Evolutionary conservation across 2,797 vertebrate genomes (phyloP), one percentile per base, ranked within the genome.

Genomic region (Hippopotamyrus pictus): DNA sequence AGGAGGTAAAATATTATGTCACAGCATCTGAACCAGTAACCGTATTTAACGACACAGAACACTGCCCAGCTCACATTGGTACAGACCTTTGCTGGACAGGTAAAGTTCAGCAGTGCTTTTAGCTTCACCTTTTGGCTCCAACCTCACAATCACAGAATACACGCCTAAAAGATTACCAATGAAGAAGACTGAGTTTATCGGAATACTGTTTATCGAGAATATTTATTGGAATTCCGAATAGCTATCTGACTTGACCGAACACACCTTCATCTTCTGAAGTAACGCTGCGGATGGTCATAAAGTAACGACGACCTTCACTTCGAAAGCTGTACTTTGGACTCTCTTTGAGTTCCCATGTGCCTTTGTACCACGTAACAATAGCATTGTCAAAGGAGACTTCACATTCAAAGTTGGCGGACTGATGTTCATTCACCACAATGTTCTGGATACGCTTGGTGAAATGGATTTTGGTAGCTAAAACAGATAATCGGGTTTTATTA

Each of bases 381-480:
- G 99, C 98, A 85, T 99, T 98, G 94, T 99, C 98, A 90, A 99
- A 99, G 91, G 99, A 99, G 88, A 99, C 98, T 90, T 99, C 99
- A 0, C 99, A 99, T 92, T 99, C 98, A 48, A 99, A 99, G 89
- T 97, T 98, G 92, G 98, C 98, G 0, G 98, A 97, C 90, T 99
- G 98, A 57, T 97, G 97, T 90, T 99, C 99, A 41, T 97, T 98
- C 92, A 99, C 98, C 93, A 99, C 98, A 1, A 99, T 97, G 94
- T 99, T 99, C 96, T 99, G 98, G 95, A 99, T 99, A 92, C 97
- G 97, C 95, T 97, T 99, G 89, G 98, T 99, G 95, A 99, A 99
- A 95, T 99, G 98, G 95, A 99, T 99, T 92, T 98, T 98, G 95
- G 99, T 97, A 83, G 98, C 99, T 99, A 96, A 91, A 96, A 96